Conservation (phyloP, 2,113 vertebrate species). For the Glaucidium brasilianum region DNA sequence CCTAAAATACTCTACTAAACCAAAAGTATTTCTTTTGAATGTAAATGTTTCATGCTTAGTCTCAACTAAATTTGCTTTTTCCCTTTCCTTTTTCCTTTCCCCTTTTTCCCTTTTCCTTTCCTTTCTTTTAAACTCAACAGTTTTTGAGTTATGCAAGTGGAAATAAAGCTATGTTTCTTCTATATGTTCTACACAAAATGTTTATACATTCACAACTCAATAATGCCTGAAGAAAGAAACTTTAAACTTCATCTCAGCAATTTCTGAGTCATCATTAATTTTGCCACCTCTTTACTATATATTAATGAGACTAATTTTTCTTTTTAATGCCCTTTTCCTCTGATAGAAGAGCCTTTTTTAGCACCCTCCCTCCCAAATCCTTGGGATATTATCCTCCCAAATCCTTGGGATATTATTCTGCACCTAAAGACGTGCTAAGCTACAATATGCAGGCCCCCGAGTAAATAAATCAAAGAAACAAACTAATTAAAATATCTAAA, state of each 20-base stretch:
- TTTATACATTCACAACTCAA: background rate
- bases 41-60: background rate
- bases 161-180: background rate
- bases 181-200: background rate
- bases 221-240: constrained; percentile 5
- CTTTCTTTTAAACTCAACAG: background rate
- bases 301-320: constrained; percentile 49
- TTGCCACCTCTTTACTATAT: constrained; percentile 4
- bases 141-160: background rate
- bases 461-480: constrained; percentile 2
- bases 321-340: constrained; percentile 12
- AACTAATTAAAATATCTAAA: background rate
- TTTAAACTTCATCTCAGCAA: background rate
- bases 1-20: background rate
- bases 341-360: constrained; percentile 37
- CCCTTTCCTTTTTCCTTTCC: background rate
- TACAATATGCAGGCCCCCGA: background rate
- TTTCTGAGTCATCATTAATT: constrained; percentile 24
- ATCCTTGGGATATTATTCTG: background rate
- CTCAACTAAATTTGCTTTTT: background rate
- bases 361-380: background rate
- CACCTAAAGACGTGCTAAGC: background rate
- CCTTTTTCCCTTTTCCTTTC: background rate
- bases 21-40: background rate
- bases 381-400: background rate